phyloP scores from a whole-genome alignment of 2,797 vertebrate genomes.

The Balearica regulorum region DNA sequence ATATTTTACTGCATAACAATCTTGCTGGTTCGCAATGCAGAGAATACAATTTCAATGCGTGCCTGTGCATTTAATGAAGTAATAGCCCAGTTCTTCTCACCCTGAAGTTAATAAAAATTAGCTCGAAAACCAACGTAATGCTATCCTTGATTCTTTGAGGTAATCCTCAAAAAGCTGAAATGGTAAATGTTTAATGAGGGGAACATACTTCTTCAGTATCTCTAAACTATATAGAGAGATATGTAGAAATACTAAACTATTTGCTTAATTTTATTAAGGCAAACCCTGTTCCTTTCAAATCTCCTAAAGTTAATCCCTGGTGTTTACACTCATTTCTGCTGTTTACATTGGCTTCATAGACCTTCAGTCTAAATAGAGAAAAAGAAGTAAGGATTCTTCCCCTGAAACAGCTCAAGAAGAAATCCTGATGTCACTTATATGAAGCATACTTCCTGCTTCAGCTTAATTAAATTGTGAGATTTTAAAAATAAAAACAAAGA shows the following conservation, averaged over 20 bases:
- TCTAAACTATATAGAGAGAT: neutral
- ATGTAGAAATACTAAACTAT: neutral
- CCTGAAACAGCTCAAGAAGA: conserved; percentile 1
- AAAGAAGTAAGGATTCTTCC: conserved; percentile 10
- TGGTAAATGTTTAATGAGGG: neutral
- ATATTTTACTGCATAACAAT: neutral
- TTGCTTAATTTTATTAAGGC: conserved; percentile 4
- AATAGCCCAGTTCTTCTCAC: neutral
- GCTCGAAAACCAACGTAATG: neutral
- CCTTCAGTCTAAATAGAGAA: neutral
- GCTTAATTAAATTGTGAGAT: neutral
- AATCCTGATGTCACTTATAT: neutral
- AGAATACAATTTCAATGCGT: neutral
- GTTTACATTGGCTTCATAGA: conserved; percentile 37
- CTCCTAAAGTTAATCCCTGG: neutral
- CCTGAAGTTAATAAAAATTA: neutral
- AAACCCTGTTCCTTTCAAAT: neutral
- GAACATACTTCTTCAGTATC: neutral
- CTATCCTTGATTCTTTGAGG: neutral
- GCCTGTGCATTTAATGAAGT: neutral
- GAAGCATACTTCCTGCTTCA: neutral
- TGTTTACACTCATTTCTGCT: neutral
- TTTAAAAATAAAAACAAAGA: neutral
- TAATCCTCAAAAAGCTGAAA: neutral
- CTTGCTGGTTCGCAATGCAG: neutral